Base-by-base conservation (phyloP, 2,113 vertebrate species). In the Cephalopholis sonnerati region DNA sequence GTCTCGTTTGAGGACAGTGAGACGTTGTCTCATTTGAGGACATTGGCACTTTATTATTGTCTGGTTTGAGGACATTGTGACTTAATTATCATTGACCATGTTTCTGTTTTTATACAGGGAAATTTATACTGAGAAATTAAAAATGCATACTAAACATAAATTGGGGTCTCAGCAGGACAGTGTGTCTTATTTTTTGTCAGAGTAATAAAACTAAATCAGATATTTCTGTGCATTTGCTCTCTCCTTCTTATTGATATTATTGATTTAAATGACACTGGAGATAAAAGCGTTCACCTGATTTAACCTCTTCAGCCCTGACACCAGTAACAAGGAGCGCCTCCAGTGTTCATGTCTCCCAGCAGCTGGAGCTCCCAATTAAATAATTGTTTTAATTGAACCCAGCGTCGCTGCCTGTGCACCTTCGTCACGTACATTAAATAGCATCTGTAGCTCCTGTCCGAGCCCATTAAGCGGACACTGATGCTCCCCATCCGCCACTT, bases 401-500 rank as follows among this genome's bases (percentile, higher is more conserved):
- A 64, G 66, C 65, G 50, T 50, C 64, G 17, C 22, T 61, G 50
- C 4, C 68, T 68, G 77, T 39, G 32, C 46, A 24, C 74, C 51
- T 80, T 76, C 64, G 18, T 46, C n/a, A 75, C 51, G 48, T 7
- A 13, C 55, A 39, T 22, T 24, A 41, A 54, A 7, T 58, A 62
- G 68, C 76, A 63, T 63, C 73, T 55, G 78, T 25, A 74, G 53
- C 76, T 53, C 32, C 73, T 22, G 79, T 75, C 72, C 18, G 46
- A 58, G 73, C 59, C 65, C 53, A 25, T 88, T 71, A 51, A 77
- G 48, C 72, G 55, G 65, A 3, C 71, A 53, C 64, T 3, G 76
- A 65, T 46, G 63, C 84, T 10, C 27, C 10, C 73, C 22, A 20
- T 25, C 79, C 57, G 54, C 79, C 77, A 64, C 68, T 36, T 48